Evolutionary conservation across 2,888 invertebrate species (phyloP), one percentile per base, ranked within the genome.

Genomic region (Orchesellides sinensis): DNA sequence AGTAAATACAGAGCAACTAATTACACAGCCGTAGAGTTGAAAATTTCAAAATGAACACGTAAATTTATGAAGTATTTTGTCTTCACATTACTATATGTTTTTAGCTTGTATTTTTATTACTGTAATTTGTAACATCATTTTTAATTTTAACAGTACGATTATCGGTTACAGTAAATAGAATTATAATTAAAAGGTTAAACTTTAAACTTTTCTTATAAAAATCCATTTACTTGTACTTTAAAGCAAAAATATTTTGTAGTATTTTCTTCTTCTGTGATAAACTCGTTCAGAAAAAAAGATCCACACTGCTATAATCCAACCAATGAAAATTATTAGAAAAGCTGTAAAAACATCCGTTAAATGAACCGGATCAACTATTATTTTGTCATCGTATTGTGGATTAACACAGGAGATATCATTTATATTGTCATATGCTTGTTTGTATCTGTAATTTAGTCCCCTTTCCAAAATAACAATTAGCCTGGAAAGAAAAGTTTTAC

Each of bases 291-390:
- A 32, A 17, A 65, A 65, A 1, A 75, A 54, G 0, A 72, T 35
- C 21, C 54, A 66, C 12, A 59, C 12, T 8, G 78, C 56, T 0
- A 25, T 21, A 3, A 73, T 0, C 72, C 79, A 83, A 1, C 84
- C 84, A 21, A 66, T 21, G 23, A 73, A 70, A 12, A 83, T 54
- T 4, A 84, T 52, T 8, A 84, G 14, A 47, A 83, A 84, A 17
- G 84, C 47, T 0, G 79, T 84, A 10, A 84, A 72, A 2, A 75
- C 83, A 74, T 84, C 84, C 5, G 69, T 47, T 0, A 84, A 59
- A 1, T 23, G 69, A 6, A 84, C 79, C 4, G 84, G 79, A 23
- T 83, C 82, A 8, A 79, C n/a, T 4, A 27, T 29, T 14, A 27
- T 47, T 4, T 19, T 65, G 23, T 65, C 17, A 21, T 54, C 40